These are phyloP conservation scores for Nothobranchius furzeri DNA, from an alignment of 2,113 vertebrate genomes.

Conservation along the genomic window DNA sequence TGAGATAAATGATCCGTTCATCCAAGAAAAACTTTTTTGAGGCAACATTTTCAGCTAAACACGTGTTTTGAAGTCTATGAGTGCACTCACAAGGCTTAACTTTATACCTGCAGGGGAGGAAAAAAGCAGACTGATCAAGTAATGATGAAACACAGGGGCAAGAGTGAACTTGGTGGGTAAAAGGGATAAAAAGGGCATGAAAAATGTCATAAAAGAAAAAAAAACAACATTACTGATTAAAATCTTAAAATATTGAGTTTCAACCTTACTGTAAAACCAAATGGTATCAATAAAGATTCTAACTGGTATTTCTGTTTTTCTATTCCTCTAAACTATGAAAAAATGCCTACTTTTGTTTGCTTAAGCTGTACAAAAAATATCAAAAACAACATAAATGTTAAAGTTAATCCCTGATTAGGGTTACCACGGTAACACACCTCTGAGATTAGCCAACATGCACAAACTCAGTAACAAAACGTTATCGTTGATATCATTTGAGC, in stretches of 20 bases:
- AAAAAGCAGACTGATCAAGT: constrained; percentile 38
- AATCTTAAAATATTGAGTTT: background rate
- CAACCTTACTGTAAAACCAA: too few species aligned
- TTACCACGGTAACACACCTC: too few species aligned
- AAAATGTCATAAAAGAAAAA: constrained; percentile 5
- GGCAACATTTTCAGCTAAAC: background rate
- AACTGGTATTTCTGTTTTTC: too few species aligned
- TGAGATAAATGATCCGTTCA: constrained; percentile 1
- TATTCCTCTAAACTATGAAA: too few species aligned
- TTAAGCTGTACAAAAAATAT: too few species aligned
- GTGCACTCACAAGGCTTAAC: constrained; percentile 1
- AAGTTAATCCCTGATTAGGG: too few species aligned
- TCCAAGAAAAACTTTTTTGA: background rate
- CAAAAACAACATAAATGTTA: too few species aligned
- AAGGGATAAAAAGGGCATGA: background rate
- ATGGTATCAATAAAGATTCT: too few species aligned
- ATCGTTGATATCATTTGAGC: too few species aligned
- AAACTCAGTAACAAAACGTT: too few species aligned
- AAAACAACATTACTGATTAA: background rate
- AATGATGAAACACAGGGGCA: constrained; percentile 52
- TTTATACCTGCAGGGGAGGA: constrained; percentile 23
- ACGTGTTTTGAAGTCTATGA: constrained; percentile 4
- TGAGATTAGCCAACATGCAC: too few species aligned
- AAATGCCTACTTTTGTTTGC: too few species aligned
- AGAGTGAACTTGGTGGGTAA: constrained; percentile 19